These are phyloP conservation scores for Sylvietta virens DNA, from an alignment of 2,113 vertebrate genomes.

Conservation along the genomic window DNA sequence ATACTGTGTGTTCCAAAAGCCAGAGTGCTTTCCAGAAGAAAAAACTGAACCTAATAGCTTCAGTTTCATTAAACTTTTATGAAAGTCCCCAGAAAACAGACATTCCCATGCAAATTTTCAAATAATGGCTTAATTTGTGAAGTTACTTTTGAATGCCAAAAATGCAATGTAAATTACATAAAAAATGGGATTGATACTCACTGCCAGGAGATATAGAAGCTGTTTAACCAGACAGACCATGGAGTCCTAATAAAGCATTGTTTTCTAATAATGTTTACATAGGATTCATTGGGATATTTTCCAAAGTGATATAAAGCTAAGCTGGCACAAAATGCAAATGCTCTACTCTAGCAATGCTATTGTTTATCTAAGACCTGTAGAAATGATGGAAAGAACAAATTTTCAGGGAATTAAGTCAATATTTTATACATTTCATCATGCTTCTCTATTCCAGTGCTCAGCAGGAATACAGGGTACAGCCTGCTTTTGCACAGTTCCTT, in stretches of 20 bases:
- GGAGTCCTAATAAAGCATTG: background rate
- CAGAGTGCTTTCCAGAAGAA: background rate
- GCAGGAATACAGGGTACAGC: background rate
- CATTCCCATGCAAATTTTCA: conserved; percentile 56
- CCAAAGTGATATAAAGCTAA: background rate
- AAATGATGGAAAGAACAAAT: background rate
- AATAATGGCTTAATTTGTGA: conserved; percentile 30
- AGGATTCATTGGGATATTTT: conserved; percentile 10
- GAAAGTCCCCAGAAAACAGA: conserved; percentile 52
- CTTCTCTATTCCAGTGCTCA: background rate
- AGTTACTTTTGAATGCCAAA: conserved; percentile 30
- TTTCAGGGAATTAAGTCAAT: background rate
- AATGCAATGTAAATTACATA: background rate
- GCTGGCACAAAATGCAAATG: background rate
- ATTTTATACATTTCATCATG: background rate
- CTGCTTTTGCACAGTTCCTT: background rate
- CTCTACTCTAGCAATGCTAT: background rate
- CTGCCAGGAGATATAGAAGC: background rate
- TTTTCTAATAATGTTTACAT: conserved; percentile 1
- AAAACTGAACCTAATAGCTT: conserved; percentile 17
- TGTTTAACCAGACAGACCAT: background rate
- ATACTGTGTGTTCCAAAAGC: conserved; percentile 3
- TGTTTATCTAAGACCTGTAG: background rate
- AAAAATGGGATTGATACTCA: background rate
- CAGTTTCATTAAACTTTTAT: conserved; percentile 51